A percentile compares a stretch with the other conserved stretches of the same genome.
Evolutionary conservation across 2,113 vertebrate species (phyloP).

Genomic region (Sturnus vulgaris): DNA sequence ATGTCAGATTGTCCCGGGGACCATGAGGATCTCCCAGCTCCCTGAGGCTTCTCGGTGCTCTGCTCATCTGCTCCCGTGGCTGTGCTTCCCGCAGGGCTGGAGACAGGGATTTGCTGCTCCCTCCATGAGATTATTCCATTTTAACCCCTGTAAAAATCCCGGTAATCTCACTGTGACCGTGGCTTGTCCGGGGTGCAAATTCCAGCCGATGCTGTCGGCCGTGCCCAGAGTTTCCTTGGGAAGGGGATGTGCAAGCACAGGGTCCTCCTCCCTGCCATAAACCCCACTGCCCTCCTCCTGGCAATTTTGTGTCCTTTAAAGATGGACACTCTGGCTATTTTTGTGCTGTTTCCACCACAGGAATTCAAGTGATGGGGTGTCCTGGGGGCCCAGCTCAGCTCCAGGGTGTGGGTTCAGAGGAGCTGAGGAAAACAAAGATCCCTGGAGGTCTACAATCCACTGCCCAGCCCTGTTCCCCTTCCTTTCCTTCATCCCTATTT

Average conservation of each 20-base stretch:
- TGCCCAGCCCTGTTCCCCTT: neutral
- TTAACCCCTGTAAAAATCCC: neutral
- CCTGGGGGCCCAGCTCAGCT: neutral
- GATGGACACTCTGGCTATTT: neutral
- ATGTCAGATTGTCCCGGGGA: neutral
- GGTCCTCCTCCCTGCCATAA: neutral
- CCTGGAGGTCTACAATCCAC: neutral
- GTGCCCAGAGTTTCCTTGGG: neutral
- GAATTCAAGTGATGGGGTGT: neutral
- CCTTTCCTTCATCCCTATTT: neutral
- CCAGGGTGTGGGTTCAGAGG: rapidly evolving
- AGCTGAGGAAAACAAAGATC: neutral
- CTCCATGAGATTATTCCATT: neutral
- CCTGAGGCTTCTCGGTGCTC: rapidly evolving
- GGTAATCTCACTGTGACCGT: rapidly evolving
- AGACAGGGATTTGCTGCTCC: neutral
- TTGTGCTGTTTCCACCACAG: neutral
- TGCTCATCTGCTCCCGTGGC: neutral
- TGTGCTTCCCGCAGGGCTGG: neutral
- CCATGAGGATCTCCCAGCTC: neutral
- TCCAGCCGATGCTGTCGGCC: rapidly evolving
- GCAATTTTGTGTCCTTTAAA: neutral
- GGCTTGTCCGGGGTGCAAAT: neutral
- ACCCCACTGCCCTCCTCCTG: neutral
- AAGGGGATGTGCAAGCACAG: neutral